phyloP scores from a whole-genome alignment of 2,797 vertebrate genomes.

The Neosilurus mollespiculum region DNA sequence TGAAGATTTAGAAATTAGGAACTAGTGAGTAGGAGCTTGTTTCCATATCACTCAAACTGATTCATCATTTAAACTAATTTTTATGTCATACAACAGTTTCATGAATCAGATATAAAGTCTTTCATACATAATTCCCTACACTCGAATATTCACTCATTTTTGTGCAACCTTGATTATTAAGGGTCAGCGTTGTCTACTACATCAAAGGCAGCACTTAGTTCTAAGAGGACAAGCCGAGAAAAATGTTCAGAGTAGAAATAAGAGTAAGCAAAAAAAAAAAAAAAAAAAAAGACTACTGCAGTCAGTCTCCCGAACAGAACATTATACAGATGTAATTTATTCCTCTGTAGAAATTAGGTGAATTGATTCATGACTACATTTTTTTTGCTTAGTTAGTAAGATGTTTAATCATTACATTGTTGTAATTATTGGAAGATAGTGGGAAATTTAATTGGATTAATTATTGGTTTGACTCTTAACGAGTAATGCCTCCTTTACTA shows the following conservation, averaged over 20 bases:
- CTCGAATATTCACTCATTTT: background rate
- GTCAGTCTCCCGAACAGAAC: background rate
- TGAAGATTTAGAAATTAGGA: background rate
- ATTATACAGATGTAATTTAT: conserved; percentile 6
- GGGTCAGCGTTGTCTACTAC: background rate
- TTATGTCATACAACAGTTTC: background rate
- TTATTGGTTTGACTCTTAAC: conserved; percentile 5
- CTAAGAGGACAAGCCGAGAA: background rate
- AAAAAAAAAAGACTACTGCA: background rate
- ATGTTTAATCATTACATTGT: background rate
- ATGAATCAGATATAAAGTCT: background rate
- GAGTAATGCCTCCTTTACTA: background rate
- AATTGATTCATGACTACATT: conserved; percentile 10
- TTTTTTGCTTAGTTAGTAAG: background rate
- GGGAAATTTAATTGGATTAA: background rate
- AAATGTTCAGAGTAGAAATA: background rate
- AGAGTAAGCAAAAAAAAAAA: too few species aligned
- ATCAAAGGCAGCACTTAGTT: background rate
- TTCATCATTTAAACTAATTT: background rate
- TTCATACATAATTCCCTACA: background rate
- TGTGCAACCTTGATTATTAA: background rate
- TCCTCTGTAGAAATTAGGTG: background rate
- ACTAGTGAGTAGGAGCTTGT: background rate
- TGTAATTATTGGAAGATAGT: background rate
- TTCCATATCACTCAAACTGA: background rate